Conservation (phyloP, 2,113 vertebrate species). For the Forbesichthys agassizii region DNA sequence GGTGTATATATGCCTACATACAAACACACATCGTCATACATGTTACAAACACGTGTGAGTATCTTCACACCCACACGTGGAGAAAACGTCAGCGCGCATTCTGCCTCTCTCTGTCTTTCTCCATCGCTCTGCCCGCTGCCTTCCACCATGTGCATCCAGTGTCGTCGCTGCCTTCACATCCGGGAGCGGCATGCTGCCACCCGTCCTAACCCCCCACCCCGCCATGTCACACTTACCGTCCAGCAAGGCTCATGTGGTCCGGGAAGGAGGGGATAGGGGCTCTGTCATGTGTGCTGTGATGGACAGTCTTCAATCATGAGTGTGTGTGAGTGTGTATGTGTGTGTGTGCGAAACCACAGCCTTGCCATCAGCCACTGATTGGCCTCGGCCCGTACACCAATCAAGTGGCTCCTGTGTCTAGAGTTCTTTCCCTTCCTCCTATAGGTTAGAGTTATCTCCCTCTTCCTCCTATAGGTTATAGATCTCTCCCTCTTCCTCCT, state of each 20-base stretch:
- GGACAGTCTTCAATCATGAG: constrained; percentile 56
- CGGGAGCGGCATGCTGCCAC: too few species aligned
- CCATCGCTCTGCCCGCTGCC: too few species aligned
- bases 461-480: constrained; percentile 55
- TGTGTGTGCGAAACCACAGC: constrained; percentile 53
- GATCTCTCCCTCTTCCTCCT: not conserved
- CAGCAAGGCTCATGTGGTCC: too few species aligned
- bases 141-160: too few species aligned
- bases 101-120: too few species aligned
- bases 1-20: not conserved
- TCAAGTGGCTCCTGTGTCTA: constrained; percentile 12
- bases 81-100: not conserved
- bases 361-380: constrained; percentile 46
- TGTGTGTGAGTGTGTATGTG: constrained; percentile 56
- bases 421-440: constrained; percentile 38
- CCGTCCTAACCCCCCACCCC: too few species aligned
- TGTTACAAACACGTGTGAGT: not conserved
- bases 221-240: too few species aligned
- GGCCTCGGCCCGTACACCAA: constrained; percentile 16
- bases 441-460: constrained; percentile 41
- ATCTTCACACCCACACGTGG: not conserved
- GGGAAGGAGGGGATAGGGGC: not conserved
- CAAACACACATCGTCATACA: not conserved
- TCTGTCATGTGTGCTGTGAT: constrained; percentile 65
- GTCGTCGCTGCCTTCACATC: too few species aligned